Percentiles rank a stretch among this genome's conserved stretches.
phyloP scores from a whole-genome alignment of 2,888 invertebrate species.

The Agrotis puta region DNA sequence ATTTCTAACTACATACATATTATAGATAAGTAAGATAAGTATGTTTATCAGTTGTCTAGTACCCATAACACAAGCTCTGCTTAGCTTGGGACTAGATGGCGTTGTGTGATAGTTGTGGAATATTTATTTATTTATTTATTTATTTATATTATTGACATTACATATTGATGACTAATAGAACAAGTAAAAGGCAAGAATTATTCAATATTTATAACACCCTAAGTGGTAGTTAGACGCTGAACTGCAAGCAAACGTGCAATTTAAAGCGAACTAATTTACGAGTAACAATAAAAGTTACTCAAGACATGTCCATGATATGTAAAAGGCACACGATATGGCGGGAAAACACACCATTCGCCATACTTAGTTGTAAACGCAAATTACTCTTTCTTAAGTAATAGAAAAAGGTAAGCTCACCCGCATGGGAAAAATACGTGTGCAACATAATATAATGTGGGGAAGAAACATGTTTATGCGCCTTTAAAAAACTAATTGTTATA shows the following conservation, averaged over 20 bases:
- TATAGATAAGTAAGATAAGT: no score
- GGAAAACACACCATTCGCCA: constrained; percentile 54
- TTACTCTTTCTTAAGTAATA: constrained; percentile 57
- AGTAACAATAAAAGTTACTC: constrained; percentile 59
- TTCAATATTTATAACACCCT: constrained; percentile 29
- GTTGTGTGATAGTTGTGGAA: no score
- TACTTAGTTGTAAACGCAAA: constrained; percentile 61
- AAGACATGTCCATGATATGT: constrained; percentile 57
- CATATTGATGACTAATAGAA: constrained; percentile 6
- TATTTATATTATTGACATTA: neutral
- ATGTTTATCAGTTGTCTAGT: no score
- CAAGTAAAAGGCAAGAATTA: neutral
- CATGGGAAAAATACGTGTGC: constrained; percentile 55
- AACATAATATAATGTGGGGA: constrained; percentile 31
- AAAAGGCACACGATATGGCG: constrained; percentile 45
- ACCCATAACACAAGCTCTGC: no score
- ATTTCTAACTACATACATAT: no score
- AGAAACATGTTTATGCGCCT: constrained; percentile 35
- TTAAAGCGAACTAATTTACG: constrained; percentile 45
- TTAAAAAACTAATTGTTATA: constrained; percentile 43
- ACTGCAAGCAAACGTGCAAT: constrained; percentile 28
- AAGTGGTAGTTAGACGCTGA: constrained; percentile 22
- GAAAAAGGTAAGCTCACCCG: constrained; percentile 44
- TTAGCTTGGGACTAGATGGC: no score
- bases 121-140: no score